Conservation (phyloP, 2,797 vertebrate species). For the Vultur gryphus region DNA sequence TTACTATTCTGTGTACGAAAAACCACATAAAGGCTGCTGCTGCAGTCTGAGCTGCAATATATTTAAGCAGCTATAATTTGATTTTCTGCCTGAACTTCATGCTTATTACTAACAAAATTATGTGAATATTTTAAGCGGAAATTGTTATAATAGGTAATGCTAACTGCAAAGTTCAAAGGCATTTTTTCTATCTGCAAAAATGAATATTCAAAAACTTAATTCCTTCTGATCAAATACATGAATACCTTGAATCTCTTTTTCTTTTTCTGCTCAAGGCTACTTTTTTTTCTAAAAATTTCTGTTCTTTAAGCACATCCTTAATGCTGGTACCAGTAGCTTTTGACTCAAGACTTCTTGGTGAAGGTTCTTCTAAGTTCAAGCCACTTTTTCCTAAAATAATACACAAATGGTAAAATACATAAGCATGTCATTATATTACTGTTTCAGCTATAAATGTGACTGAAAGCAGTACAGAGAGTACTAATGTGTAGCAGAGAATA, state of each 20-base stretch:
- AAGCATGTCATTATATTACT: not conserved
- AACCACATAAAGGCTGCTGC: not conserved
- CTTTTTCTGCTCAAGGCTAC: slow-evolving; percentile 93
- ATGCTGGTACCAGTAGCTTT: slow-evolving; percentile 77
- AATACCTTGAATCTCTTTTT: slow-evolving; percentile 88
- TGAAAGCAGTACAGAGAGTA: not conserved
- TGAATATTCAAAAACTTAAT: not conserved
- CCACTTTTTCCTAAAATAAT: slow-evolving; percentile 67
- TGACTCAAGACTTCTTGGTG: slow-evolving; percentile 54
- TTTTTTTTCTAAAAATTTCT: slow-evolving; percentile 96
- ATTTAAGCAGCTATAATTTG: not conserved
- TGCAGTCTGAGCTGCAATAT: not conserved
- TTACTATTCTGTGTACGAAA: not conserved
- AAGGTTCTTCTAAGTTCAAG: slow-evolving; percentile 62
- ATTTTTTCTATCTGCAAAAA: not conserved
- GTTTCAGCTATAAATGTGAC: not conserved
- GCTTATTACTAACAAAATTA: not conserved
- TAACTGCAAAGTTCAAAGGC: not conserved
- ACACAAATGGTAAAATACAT: not conserved
- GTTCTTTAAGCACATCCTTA: slow-evolving; percentile 94
- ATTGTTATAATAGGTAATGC: not conserved
- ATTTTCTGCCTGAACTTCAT: not conserved
- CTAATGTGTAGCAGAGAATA: not conserved
- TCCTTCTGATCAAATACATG: not conserved
- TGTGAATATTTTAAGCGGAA: not conserved